These are phyloP conservation scores for Coreoperca whiteheadi DNA, from an alignment of 2,113 vertebrate genomes.

Conservation along the genomic window DNA sequence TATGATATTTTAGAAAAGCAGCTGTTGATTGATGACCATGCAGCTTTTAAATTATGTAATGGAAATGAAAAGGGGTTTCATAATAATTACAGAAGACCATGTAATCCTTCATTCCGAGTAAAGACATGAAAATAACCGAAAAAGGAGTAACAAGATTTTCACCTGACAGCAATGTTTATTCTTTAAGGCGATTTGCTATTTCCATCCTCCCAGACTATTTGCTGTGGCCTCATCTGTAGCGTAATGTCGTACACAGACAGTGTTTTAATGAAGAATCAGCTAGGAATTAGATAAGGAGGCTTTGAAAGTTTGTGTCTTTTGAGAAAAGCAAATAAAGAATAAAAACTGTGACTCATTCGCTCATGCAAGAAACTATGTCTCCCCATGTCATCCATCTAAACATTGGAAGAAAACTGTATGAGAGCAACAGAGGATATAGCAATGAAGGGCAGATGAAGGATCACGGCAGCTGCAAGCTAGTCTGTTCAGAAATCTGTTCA, in stretches of 20 bases:
- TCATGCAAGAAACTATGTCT: conserved; percentile 48
- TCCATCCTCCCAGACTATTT: conserved; percentile 58
- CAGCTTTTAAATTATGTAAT: conserved; percentile 41
- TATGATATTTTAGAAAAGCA: conserved; percentile 4
- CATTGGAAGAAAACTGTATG: conserved; percentile 32
- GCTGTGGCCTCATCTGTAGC: conserved; percentile 32
- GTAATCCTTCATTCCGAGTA: conserved; percentile 41
- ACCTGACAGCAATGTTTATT: conserved; percentile 67
- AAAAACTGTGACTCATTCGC: conserved; percentile 59
- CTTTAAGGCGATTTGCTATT: conserved; percentile 67
- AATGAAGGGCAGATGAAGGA: conserved; percentile 44
- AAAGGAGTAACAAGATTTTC: conserved; percentile 59
- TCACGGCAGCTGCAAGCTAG: conserved; percentile 9
- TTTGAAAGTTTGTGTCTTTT: conserved; percentile 62
- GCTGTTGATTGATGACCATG: conserved; percentile 35
- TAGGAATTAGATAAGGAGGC: conserved; percentile 64
- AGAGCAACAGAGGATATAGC: conserved; percentile 34
- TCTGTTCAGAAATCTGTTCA: conserved; percentile 28
- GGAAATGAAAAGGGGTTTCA: conserved; percentile 31
- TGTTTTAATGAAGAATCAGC: conserved; percentile 56
- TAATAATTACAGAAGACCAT: conserved; percentile 26
- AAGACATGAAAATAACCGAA: conserved; percentile 48
- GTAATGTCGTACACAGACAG: conserved; percentile 35
- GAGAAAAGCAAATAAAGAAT: conserved; percentile 51
- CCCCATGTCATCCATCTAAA: conserved; percentile 49